Conservation (phyloP, 2,888 invertebrate genomes). For the Unio pictorum region DNA sequence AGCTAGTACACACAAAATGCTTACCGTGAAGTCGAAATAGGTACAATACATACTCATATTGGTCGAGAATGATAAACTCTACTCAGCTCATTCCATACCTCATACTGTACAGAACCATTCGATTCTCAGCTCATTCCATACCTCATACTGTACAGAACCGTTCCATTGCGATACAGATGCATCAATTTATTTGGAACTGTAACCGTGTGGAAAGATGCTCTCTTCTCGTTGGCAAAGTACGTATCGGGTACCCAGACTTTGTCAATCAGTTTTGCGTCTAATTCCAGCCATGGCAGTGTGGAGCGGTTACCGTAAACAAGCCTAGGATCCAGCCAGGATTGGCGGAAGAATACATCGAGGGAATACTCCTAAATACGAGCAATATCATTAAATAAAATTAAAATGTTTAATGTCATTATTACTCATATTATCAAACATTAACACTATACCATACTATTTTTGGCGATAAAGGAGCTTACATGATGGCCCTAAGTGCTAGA, state of each 20-base stretch:
- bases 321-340: constrained; percentile 51
- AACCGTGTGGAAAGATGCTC: constrained; percentile 59
- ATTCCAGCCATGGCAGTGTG: constrained; percentile 40
- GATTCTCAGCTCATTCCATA: constrained; percentile 14
- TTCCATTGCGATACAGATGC: constrained; percentile 62
- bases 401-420: no score
- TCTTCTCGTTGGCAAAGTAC: constrained; percentile 64
- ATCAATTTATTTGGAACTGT: constrained; percentile 65
- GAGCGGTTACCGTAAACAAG: constrained; percentile 44
- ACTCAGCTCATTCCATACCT: constrained; percentile 40
- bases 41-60: neutral
- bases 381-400: no score
- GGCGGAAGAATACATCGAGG: constrained; percentile 51
- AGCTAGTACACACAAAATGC: neutral
- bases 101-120: constrained; percentile 61
- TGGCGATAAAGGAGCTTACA: no score
- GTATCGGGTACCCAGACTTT: constrained; percentile 66
- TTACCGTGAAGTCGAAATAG: neutral
- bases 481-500: no score
- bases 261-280: constrained; percentile 54
- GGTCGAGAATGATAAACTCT: neutral
- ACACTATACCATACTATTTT: no score
- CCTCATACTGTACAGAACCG: constrained; percentile 63
- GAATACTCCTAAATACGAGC: constrained; percentile 43
- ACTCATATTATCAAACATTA: no score